phyloP scores from a whole-genome alignment of 2,888 invertebrate species.

The Calliscelio sp. region DNA sequence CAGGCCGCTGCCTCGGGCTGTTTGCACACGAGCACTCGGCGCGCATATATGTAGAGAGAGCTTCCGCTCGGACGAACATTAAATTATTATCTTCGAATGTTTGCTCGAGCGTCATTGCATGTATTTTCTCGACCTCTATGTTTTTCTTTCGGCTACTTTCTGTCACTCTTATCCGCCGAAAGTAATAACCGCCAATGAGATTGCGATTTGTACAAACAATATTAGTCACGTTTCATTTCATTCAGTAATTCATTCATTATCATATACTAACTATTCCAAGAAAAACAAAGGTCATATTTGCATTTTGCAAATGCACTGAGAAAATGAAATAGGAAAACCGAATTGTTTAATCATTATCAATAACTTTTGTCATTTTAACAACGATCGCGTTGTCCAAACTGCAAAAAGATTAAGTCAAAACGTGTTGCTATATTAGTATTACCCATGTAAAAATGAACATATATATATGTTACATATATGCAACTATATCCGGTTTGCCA shows the following conservation, averaged over 20 bases:
- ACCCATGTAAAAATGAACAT: too few relatives aligned
- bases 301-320: too few relatives aligned
- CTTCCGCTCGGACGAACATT: conserved; percentile 83
- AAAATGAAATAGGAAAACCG: too few relatives aligned
- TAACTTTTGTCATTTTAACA: too few relatives aligned
- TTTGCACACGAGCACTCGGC: conserved; percentile 75
- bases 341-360: too few relatives aligned
- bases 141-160: conserved; percentile 25
- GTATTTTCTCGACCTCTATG: conserved; percentile 90
- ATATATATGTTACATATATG: too few relatives aligned
- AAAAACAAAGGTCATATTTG: too few relatives aligned
- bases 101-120: conserved; percentile 85
- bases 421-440: too few relatives aligned
- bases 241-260: conserved; percentile 20
- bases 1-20: conserved; percentile 67
- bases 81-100: conserved; percentile 80
- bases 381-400: too few relatives aligned
- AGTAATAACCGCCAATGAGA: neutral
- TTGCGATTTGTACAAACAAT: neutral
- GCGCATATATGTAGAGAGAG: conserved; percentile 77
- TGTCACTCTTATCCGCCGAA: neutral
- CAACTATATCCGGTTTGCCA: too few relatives aligned
- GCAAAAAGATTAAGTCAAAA: too few relatives aligned
- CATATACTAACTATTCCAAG: too few relatives aligned
- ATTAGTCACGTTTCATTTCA: neutral